phyloP scores from a whole-genome alignment of 2,888 invertebrate species.

The Microctonus aethiopoides region DNA sequence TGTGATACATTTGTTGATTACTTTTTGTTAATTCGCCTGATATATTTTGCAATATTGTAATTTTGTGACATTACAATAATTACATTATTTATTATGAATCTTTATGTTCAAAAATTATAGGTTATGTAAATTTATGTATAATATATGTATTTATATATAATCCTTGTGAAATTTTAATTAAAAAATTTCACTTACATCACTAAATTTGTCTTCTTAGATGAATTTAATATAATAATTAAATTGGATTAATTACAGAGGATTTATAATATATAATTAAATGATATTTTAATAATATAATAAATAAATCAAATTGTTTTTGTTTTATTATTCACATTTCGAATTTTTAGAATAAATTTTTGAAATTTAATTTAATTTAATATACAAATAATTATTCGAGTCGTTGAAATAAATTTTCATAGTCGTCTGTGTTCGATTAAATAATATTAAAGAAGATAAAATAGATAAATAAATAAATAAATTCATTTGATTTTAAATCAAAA shows the following conservation, averaged over 20 bases:
- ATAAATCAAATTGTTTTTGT: constrained; percentile 3
- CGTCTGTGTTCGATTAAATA: not conserved
- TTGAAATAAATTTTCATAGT: not conserved
- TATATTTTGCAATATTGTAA: no score
- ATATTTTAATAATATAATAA: not conserved
- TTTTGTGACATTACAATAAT: no score
- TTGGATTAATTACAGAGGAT: constrained; percentile 27
- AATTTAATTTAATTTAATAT: not conserved
- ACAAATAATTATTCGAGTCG: constrained; percentile 2
- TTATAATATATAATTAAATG: not conserved
- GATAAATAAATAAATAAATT: constrained; percentile 16
- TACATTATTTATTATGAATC: no score
- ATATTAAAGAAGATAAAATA: constrained; percentile 13
- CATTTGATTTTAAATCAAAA: constrained; percentile 71
- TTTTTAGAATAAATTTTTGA: no score
- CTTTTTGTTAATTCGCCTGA: not conserved
- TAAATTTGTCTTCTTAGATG: not conserved
- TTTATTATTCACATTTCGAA: not conserved
- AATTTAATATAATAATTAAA: constrained; percentile 11
- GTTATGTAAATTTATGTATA: no score
- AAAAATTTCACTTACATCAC: not conserved
- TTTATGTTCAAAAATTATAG: no score
- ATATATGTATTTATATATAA: constrained; percentile 4
- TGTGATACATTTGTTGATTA: constrained; percentile 1
- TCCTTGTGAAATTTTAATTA: constrained; percentile 4